Conservation (phyloP, 2,113 vertebrate genomes). For the Synodontis membranacea region DNA sequence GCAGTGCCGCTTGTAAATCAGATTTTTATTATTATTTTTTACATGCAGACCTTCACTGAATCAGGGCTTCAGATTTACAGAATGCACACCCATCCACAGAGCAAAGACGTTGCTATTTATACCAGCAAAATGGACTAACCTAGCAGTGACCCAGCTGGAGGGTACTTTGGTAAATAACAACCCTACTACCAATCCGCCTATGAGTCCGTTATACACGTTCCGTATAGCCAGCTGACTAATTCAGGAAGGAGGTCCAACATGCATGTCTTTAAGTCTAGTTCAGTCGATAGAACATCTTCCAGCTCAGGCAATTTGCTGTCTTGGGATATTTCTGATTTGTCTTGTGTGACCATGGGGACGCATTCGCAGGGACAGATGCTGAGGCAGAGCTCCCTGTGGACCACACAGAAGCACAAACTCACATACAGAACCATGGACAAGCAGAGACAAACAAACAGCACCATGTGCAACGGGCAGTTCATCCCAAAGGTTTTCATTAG, state of each 20-base stretch:
- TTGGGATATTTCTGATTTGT: constrained; percentile 31
- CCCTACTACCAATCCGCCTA: background rate
- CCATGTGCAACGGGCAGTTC: constrained; percentile 24
- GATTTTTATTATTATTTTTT: background rate
- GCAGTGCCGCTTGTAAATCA: background rate
- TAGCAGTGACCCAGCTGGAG: background rate
- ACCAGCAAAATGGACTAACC: background rate
- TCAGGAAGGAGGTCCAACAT: background rate
- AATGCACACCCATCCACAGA: background rate
- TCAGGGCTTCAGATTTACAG: background rate
- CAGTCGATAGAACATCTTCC: constrained; percentile 3
- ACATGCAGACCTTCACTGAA: background rate
- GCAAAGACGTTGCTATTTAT: background rate
- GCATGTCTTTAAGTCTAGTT: background rate
- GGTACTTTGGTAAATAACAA: background rate
- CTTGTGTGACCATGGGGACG: constrained; percentile 24
- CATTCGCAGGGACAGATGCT: constrained; percentile 25
- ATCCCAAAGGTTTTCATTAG: constrained; percentile 28
- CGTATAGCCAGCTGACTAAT: background rate
- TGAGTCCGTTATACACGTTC: background rate
- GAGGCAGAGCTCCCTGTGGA: constrained; percentile 36
- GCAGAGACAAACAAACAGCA: constrained; percentile 24
- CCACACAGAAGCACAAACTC: background rate
- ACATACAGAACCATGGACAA: background rate
- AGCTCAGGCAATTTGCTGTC: constrained; percentile 10